phyloP scores from a whole-genome alignment of 2,888 invertebrate species.

The Melanotus villosus region DNA sequence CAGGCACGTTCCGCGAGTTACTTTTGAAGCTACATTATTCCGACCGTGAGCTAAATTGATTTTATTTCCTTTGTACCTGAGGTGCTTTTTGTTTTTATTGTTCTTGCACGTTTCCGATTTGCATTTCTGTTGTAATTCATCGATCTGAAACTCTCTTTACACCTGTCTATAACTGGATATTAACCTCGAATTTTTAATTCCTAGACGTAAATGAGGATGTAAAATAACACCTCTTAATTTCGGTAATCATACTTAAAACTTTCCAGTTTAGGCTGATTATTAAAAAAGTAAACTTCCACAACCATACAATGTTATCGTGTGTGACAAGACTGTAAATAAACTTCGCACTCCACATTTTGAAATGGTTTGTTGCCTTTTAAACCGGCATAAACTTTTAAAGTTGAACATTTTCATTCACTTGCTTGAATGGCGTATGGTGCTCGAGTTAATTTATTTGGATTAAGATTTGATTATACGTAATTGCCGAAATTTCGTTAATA shows the following conservation, averaged over 20 bases:
- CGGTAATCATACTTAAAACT: neutral
- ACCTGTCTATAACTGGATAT: no score
- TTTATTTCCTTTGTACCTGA: constrained; percentile 38
- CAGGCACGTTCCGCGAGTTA: constrained; percentile 56
- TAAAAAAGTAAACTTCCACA: neutral
- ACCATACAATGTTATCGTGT: neutral
- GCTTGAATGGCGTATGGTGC: no score
- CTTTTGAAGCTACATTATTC: constrained; percentile 41
- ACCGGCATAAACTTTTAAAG: constrained; percentile 45
- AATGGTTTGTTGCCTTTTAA: constrained; percentile 52
- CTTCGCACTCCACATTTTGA: neutral
- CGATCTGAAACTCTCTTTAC: neutral
- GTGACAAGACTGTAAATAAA: neutral
- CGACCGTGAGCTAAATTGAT: constrained; percentile 35
- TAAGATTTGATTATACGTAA: neutral
- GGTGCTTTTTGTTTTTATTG: constrained; percentile 49
- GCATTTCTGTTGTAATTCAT: neutral
- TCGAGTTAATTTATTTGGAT: no score
- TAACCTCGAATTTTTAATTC: no score
- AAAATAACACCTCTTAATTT: neutral
- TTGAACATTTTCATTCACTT: no score
- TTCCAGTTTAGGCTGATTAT: neutral
- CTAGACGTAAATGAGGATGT: no score
- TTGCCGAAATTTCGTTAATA: neutral
- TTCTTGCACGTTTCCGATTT: constrained; percentile 52